These are phyloP conservation scores for Euwallacea fornicatus DNA, from an alignment of 1,140 invertebrate species.

Conservation along the genomic window DNA sequence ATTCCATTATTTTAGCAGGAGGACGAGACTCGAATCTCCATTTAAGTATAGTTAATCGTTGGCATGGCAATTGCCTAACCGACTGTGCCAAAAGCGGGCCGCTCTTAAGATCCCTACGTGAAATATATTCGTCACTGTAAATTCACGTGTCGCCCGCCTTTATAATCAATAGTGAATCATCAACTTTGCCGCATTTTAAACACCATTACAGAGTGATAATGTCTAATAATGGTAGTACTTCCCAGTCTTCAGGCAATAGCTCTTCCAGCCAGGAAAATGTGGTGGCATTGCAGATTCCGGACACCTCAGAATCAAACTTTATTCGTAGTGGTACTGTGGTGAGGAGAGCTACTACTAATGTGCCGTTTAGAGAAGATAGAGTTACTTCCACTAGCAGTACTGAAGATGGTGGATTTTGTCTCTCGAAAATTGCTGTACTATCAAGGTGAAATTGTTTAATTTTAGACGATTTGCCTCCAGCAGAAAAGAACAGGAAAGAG, in stretches of 20 bases:
- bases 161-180: background rate
- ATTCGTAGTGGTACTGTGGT: slow-evolving; percentile 46
- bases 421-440: background rate
- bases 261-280: slow-evolving; percentile 43
- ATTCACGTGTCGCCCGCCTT: slow-evolving; percentile 4
- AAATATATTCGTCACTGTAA: background rate
- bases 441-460: background rate
- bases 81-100: slow-evolving; percentile 1
- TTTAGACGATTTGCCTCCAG: slow-evolving; percentile 25
- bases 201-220: slow-evolving; percentile 30
- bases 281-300: slow-evolving; percentile 40
- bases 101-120: slow-evolving; percentile 9
- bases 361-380: slow-evolving; percentile 36
- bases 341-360: slow-evolving; percentile 27
- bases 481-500: slow-evolving; percentile 47
- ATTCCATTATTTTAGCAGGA: background rate
- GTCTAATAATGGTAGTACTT: slow-evolving; percentile 41
- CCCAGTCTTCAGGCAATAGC: slow-evolving; percentile 45
- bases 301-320: slow-evolving; percentile 40
- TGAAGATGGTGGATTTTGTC: slow-evolving; percentile 27
- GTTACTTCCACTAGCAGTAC: slow-evolving; percentile 33
- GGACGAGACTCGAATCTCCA: background rate
- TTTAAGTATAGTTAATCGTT: slow-evolving; percentile 16
- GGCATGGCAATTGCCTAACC: slow-evolving; percentile 12
- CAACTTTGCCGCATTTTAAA: background rate